Conservation (phyloP, 2,113 vertebrate species). For the Pyrgilauda ruficollis region DNA sequence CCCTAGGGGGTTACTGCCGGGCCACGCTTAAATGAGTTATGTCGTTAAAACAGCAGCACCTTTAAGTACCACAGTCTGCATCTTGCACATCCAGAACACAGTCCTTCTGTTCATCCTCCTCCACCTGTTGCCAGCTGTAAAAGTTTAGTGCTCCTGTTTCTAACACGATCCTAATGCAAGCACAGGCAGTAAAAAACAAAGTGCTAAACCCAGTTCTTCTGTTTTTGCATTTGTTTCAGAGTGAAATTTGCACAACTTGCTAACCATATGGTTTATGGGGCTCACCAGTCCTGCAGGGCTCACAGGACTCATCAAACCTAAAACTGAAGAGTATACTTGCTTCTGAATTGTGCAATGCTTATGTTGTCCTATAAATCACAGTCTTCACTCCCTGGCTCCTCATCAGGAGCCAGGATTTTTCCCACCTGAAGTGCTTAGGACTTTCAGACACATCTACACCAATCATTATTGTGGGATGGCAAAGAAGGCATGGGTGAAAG, state of each 20-base stretch:
- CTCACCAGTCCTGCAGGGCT: background rate
- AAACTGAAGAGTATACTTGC: background rate
- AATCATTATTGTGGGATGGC: background rate
- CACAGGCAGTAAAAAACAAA: background rate
- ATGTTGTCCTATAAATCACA: background rate
- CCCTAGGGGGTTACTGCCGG: background rate
- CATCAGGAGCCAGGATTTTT: background rate
- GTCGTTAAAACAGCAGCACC: background rate
- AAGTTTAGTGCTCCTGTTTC: background rate
- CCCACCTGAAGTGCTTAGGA: background rate
- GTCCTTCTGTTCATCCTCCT: background rate
- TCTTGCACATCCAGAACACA: background rate
- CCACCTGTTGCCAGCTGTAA: constrained; percentile 22
- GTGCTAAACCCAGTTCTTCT: background rate
- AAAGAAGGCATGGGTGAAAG: background rate
- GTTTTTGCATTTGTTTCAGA: constrained; percentile 20
- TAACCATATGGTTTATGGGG: background rate
- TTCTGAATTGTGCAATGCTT: background rate
- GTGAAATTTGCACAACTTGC: background rate
- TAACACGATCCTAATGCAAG: background rate
- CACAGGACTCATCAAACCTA: constrained; percentile 19
- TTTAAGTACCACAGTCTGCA: background rate
- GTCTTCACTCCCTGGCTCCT: background rate
- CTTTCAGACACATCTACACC: background rate
- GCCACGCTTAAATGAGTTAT: background rate